phyloP scores from a whole-genome alignment of 1,140 invertebrate species.

The Sycophaga agraensis region DNA sequence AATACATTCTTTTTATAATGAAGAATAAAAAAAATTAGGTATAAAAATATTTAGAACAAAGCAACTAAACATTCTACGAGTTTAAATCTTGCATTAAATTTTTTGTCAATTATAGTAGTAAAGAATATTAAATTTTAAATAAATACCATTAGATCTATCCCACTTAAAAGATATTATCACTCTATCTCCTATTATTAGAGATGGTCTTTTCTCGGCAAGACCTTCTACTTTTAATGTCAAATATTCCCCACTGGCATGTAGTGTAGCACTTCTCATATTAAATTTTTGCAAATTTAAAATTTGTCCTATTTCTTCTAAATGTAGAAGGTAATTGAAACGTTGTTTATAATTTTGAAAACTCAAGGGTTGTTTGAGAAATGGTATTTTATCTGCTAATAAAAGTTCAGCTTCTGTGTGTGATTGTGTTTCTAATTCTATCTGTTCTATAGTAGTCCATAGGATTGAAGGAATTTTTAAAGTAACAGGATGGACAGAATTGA shows the following conservation, averaged over 20 bases:
- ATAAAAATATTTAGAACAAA: not conserved
- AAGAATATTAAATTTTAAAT: too few species aligned
- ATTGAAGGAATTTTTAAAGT: conserved; percentile 63
- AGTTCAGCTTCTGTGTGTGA: conserved; percentile 45
- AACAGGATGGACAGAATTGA: conserved; percentile 57
- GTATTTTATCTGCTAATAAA: conserved; percentile 50
- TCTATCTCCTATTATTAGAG: conserved; percentile 77
- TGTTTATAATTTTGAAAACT: conserved; percentile 62
- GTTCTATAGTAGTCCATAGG: conserved; percentile 57
- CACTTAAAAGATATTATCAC: conserved; percentile 60
- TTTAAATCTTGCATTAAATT: too few species aligned
- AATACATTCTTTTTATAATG: too few species aligned
- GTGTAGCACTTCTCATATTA: conserved; percentile 66
- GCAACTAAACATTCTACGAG: too few species aligned
- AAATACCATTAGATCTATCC: conserved; percentile 39
- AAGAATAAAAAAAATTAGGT: conserved; percentile 2
- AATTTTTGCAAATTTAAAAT: conserved; percentile 69
- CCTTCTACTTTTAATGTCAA: conserved; percentile 76
- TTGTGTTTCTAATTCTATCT: conserved; percentile 49
- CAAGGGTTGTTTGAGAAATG: conserved; percentile 57
- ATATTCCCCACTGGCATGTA: conserved; percentile 68
- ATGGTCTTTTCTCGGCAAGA: conserved; percentile 81
- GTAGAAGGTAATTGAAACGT: conserved; percentile 71
- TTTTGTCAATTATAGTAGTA: too few species aligned
- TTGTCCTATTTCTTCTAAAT: conserved; percentile 76